Evolutionary conservation across 2,113 vertebrate genomes (phyloP).

Genomic region (Xyrauchen texanus): DNA sequence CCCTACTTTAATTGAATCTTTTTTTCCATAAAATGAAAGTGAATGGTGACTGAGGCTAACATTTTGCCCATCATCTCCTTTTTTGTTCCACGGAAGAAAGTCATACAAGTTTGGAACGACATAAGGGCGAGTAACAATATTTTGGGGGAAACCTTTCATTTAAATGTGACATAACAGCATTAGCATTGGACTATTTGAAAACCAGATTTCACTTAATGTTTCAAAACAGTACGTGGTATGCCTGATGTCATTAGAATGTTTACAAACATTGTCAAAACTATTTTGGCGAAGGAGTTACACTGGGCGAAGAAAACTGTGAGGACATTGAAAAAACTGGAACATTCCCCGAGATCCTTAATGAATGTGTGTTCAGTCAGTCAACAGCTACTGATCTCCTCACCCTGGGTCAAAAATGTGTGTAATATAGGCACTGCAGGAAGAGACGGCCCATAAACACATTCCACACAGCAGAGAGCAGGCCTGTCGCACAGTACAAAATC

Average conservation of each 20-base stretch:
- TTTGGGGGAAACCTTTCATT: too few species aligned
- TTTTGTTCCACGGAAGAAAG: too few species aligned
- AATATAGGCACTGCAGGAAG: conserved; percentile 46
- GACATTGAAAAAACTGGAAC: conserved; percentile 52
- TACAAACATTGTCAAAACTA: neutral
- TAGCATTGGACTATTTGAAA: too few species aligned
- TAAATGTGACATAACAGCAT: too few species aligned
- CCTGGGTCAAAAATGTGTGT: conserved; percentile 52
- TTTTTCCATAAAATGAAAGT: too few species aligned
- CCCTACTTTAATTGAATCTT: too few species aligned
- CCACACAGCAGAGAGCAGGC: conserved; percentile 44
- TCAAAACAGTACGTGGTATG: too few species aligned
- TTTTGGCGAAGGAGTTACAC: neutral
- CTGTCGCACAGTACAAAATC: conserved; percentile 20
- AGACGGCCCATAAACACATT: conserved; percentile 57
- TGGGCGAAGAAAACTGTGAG: conserved; percentile 12
- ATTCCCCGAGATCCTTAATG: conserved; percentile 52
- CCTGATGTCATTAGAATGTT: neutral
- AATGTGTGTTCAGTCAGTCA: conserved; percentile 52
- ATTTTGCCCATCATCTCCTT: too few species aligned
- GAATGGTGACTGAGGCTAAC: too few species aligned
- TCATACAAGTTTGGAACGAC: too few species aligned
- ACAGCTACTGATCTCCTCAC: conserved; percentile 45
- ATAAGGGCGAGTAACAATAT: too few species aligned
- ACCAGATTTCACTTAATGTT: too few species aligned